Conservation (phyloP, 1,140 invertebrate species). For the Brevipalpus yothersi region DNA sequence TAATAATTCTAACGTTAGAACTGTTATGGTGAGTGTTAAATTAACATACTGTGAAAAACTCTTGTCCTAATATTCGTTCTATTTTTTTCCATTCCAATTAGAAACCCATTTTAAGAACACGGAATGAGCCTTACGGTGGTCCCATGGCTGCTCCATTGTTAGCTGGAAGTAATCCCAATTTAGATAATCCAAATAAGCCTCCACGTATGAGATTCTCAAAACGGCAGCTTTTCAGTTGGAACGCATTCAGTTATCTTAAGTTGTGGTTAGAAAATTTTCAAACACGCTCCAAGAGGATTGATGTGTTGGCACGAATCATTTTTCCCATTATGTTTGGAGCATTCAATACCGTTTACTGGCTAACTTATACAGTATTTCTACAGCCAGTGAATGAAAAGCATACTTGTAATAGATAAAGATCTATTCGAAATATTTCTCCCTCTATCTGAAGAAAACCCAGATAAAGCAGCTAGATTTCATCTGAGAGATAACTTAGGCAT, state of each 20-base stretch:
- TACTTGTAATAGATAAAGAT: too few relatives aligned
- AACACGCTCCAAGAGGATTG: slow-evolving; percentile 68
- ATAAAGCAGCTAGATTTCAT: too few relatives aligned
- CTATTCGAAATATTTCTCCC: too few relatives aligned
- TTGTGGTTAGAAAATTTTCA: slow-evolving; percentile 74
- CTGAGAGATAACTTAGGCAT: too few relatives aligned
- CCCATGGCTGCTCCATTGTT: background rate
- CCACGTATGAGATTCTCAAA: background rate
- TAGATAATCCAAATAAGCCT: background rate
- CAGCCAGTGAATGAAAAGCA: too few relatives aligned
- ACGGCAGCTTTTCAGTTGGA: slow-evolving; percentile 50
- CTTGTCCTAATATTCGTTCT: background rate
- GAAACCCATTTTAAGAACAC: background rate
- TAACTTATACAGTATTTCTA: slow-evolving; percentile 40
- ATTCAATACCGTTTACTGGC: slow-evolving; percentile 86
- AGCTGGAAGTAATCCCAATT: background rate
- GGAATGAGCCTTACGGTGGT: background rate
- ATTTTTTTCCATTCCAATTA: background rate
- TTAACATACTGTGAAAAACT: background rate
- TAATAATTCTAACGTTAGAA: background rate
- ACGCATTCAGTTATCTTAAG: background rate
- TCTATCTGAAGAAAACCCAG: too few relatives aligned
- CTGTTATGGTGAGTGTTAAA: background rate
- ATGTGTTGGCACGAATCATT: slow-evolving; percentile 72
- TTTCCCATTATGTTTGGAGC: slow-evolving; percentile 78